Conservation (phyloP, 2,113 vertebrate species). For the Empidonax alnorum region DNA sequence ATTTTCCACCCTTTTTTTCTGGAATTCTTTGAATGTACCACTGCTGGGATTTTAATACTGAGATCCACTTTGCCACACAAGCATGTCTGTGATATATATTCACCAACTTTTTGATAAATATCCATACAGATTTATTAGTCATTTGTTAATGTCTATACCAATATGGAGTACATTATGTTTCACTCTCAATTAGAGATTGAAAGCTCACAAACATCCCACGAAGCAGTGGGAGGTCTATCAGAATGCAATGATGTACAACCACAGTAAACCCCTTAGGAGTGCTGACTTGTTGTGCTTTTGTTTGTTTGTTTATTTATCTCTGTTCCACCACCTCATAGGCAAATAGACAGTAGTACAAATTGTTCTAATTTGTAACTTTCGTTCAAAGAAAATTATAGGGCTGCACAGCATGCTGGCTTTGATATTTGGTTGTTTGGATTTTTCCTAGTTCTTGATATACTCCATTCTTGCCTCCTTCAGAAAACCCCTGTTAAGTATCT, state of each 20-base stretch:
- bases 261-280: neutral
- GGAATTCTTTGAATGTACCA: neutral
- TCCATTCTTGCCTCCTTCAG: neutral
- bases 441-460: neutral
- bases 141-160: neutral
- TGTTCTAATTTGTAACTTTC: neutral
- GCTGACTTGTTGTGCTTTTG: neutral
- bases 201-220: neutral
- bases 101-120: neutral
- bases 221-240: neutral
- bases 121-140: neutral
- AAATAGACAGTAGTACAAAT: neutral
- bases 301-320: neutral
- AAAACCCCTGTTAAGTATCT: neutral
- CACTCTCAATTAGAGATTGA: neutral
- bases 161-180: neutral
- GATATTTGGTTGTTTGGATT: accelerated
- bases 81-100: neutral
- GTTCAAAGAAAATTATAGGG: neutral
- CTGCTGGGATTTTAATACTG: neutral
- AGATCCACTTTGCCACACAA: neutral
- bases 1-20: neutral
- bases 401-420: neutral
- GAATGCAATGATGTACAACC: neutral
- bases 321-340: neutral